phyloP scores from a whole-genome alignment of 2,113 vertebrate species.

The Catharus fuscescens region DNA sequence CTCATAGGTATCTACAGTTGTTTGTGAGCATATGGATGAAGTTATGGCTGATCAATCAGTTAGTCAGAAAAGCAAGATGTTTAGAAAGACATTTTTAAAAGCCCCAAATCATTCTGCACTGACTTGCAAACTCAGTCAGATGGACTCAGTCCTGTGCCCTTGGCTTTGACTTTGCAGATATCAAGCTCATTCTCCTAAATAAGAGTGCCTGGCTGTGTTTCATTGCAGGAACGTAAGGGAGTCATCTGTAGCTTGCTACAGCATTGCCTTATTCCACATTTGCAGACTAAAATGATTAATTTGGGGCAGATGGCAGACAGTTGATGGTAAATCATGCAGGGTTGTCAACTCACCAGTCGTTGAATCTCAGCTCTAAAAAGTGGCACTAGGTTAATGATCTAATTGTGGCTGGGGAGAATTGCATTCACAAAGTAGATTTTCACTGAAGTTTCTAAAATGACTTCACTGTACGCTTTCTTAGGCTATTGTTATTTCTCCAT shows the following conservation, averaged over 20 bases:
- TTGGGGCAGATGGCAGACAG: slow-evolving; percentile 26
- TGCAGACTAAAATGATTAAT: slow-evolving; percentile 16
- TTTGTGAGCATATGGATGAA: not conserved
- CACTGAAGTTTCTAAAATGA: slow-evolving; percentile 16
- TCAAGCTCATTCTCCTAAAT: not conserved
- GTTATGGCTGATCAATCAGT: not conserved
- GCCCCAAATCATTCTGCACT: not conserved
- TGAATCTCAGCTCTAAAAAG: not conserved
- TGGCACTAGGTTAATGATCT: not conserved
- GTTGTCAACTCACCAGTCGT: not conserved
- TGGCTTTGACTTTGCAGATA: not conserved
- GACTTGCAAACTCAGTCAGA: not conserved
- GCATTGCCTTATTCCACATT: not conserved
- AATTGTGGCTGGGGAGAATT: not conserved
- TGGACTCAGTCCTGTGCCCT: not conserved
- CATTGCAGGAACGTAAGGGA: not conserved
- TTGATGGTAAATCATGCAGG: not conserved
- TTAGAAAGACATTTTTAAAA: not conserved
- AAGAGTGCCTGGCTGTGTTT: not conserved
- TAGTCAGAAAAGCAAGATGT: not conserved
- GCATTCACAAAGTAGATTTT: not conserved
- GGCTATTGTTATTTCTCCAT: slow-evolving; percentile 23
- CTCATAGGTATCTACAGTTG: not conserved
- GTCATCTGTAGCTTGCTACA: not conserved
- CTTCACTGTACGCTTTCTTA: not conserved